These are phyloP conservation scores for Synanceia verrucosa DNA, from an alignment of 2,797 vertebrate species.

Conservation along the genomic window DNA sequence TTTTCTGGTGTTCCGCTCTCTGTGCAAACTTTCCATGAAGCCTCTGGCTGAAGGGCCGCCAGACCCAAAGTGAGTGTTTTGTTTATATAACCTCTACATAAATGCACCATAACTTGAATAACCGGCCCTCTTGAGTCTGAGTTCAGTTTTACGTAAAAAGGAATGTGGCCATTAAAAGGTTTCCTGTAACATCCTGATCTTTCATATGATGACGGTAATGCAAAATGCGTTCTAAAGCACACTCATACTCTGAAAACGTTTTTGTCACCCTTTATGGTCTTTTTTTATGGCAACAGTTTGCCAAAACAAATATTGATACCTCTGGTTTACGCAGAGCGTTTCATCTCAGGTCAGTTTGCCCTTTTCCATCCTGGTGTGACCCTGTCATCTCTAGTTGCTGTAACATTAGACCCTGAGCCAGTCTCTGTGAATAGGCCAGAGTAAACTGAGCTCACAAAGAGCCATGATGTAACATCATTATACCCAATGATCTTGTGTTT, in stretches of 20 bases:
- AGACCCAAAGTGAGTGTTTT: slow-evolving; percentile 90
- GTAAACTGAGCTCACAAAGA: slow-evolving; percentile 57
- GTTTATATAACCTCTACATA: neutral
- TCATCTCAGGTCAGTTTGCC: slow-evolving; percentile 26
- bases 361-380: slow-evolving; percentile 43
- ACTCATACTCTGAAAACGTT: neutral
- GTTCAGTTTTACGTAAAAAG: neutral
- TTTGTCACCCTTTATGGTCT: neutral
- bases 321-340: neutral
- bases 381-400: slow-evolving; percentile 64
- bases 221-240: neutral
- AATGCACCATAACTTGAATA: neutral
- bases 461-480: neutral
- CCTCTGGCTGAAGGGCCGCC: slow-evolving; percentile 95
- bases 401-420: slow-evolving; percentile 48
- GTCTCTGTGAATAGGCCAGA: slow-evolving; percentile 28
- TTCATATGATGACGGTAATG: neutral
- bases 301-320: neutral
- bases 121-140: neutral
- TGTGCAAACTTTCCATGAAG: slow-evolving; percentile 99
- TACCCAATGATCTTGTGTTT: neutral
- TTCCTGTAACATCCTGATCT: neutral
- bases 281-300: neutral
- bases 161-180: too few relatives aligned
- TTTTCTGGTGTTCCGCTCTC: slow-evolving; percentile 95